Percentiles rank a stretch among this genome's conserved stretches.
phyloP scores from a whole-genome alignment of 2,888 invertebrate genomes.

The Camponotus fellah region DNA sequence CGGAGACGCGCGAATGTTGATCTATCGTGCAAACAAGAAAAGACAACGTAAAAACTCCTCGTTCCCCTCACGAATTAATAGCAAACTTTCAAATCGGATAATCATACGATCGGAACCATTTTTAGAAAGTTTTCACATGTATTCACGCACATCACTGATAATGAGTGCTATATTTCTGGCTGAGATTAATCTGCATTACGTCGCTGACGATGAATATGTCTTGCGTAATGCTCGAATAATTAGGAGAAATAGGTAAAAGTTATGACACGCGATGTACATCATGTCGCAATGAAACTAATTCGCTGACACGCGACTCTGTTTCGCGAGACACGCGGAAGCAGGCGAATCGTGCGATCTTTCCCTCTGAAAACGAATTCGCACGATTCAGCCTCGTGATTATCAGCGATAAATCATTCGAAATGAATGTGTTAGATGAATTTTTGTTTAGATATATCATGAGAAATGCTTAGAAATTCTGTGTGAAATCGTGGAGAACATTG shows the following conservation, averaged over 20 bases:
- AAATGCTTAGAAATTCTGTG: background rate
- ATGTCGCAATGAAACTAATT: conserved; percentile 44
- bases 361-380: background rate
- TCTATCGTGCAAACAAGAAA: conserved; percentile 36
- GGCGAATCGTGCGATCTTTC: conserved; percentile 39
- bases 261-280: conserved; percentile 14
- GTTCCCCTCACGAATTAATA: background rate
- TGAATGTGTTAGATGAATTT: background rate
- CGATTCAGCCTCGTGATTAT: conserved; percentile 1
- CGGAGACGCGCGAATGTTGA: conserved; percentile 57
- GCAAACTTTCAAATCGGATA: conserved; percentile 29
- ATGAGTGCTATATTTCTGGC: conserved; percentile 4
- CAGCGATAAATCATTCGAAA: conserved; percentile 8
- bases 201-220: conserved; percentile 5
- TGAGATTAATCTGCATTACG: conserved; percentile 45
- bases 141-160: conserved; percentile 33
- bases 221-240: conserved; percentile 47
- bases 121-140: conserved; percentile 47
- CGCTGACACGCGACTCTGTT: conserved; percentile 18
- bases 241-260: conserved; percentile 45
- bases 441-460: background rate
- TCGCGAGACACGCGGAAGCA: conserved; percentile 34
- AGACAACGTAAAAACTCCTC: background rate
- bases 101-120: conserved; percentile 31
- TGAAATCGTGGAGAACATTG: background rate